Base-by-base conservation (phyloP, 2,113 vertebrate species). In the Suncus etruscus region DNA sequence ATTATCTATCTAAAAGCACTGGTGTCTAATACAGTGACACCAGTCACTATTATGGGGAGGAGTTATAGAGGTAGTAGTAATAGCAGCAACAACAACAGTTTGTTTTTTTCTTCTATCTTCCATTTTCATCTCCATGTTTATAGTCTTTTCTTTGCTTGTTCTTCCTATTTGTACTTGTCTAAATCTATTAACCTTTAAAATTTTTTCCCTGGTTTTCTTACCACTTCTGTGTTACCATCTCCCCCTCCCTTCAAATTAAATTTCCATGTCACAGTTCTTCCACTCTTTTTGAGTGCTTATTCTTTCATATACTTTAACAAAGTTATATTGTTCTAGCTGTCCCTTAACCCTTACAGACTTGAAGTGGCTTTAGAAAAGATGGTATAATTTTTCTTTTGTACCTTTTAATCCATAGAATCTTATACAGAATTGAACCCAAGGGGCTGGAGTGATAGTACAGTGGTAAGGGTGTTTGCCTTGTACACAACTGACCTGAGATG, bases 201-300 rank as follows among this genome's bases (percentile, higher is more conserved):
- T 24, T 32, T 32, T 39, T 88, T 73, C 31, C 77, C 9, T 83
- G 16, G 2, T 77, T 83, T 27, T 48, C 61, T 83, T 63, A 83
- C 72, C 29, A 76, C 1, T 66, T 5, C 11, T 22, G 11, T 22
- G 22, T 79, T 15, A 85, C 11, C 66, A 50, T 29, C 32, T 87
- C 58, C 39, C 20, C 15, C 27, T 25, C 39, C 20, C 11, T 22
- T n/a, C 15, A 77, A 39, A 7, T 74, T 87, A 39, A 48, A 20
- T 69, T 89, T 75, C 45, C 47, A 83, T 29, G 89, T 93, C 20
- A 89, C 15, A 76, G 75, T 89, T 91, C 58, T 48, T 27, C 83
- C 70, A 45, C 11, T 75, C 73, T 69, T 79, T 79, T 82, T 90
- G 84, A 80, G 70, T 76, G 27, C 70, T 72, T 83, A 20, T 61